phyloP scores from a whole-genome alignment of 2,797 vertebrate species.

The Linurgus olivaceus region DNA sequence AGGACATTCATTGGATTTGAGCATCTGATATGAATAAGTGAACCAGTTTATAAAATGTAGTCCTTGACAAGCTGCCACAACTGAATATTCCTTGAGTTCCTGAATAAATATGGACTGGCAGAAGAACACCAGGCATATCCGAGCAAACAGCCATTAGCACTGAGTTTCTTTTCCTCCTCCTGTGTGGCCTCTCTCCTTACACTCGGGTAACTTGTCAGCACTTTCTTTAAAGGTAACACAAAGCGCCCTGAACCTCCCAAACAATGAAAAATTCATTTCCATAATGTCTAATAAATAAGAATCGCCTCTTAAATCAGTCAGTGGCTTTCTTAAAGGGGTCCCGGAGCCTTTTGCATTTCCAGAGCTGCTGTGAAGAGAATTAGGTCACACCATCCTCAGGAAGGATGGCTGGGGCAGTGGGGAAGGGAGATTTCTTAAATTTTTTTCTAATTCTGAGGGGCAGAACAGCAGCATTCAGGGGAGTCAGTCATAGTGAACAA shows the following conservation, averaged over 20 bases:
- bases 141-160: slow-evolving; percentile 37
- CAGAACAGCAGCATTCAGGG: neutral
- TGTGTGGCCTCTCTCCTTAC: slow-evolving; percentile 53
- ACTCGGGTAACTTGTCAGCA: slow-evolving; percentile 52
- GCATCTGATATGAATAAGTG: neutral
- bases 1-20: neutral
- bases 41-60: neutral
- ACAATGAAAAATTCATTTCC: slow-evolving; percentile 59
- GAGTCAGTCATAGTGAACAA: neutral
- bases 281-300: slow-evolving; percentile 55
- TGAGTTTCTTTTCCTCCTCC: slow-evolving; percentile 5
- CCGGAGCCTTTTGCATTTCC: neutral
- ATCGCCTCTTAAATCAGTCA: slow-evolving; percentile 51
- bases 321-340: neutral
- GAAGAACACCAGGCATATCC: neutral
- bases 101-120: slow-evolving; percentile 32
- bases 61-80: neutral
- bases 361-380: slow-evolving; percentile 5
- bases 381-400: neutral
- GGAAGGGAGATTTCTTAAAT: neutral
- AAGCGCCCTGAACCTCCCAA: slow-evolving; percentile 29
- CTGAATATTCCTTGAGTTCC: slow-evolving; percentile 16
- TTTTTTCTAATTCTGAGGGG: neutral
- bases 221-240: slow-evolving; percentile 57
- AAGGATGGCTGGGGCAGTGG: neutral